These are phyloP conservation scores for Mythimna loreyi DNA, from an alignment of 2,888 invertebrate genomes.

Conservation along the genomic window DNA sequence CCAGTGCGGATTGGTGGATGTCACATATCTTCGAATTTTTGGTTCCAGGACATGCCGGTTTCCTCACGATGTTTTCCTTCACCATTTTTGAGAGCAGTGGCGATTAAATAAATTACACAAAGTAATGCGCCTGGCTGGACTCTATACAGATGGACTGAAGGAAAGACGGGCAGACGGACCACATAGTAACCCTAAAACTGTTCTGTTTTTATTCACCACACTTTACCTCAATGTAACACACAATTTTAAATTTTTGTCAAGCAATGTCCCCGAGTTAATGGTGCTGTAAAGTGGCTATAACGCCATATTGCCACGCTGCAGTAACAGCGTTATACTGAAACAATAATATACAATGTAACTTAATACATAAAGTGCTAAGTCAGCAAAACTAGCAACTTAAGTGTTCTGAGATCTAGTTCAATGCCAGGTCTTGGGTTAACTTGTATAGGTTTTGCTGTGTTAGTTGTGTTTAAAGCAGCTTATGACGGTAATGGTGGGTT, in stretches of 20 bases:
- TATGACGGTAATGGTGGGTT: not conserved
- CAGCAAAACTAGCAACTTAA: not conserved
- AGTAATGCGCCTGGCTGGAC: too few species aligned
- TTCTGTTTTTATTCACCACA: too few species aligned
- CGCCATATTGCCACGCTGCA: conserved; percentile 9
- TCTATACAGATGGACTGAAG: too few species aligned
- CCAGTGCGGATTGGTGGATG: too few species aligned
- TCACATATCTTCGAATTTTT: too few species aligned
- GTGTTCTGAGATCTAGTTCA: not conserved
- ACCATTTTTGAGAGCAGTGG: too few species aligned
- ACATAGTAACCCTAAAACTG: too few species aligned
- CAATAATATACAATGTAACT: conserved; percentile 39
- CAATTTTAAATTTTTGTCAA: conserved; percentile 46
- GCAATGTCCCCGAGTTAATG: conserved; percentile 30
- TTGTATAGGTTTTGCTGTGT: not conserved
- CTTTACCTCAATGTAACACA: conserved; percentile 3
- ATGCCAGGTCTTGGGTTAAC: not conserved
- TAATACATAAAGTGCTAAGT: not conserved
- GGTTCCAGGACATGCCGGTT: too few species aligned
- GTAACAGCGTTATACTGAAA: conserved; percentile 16
- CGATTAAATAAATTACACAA: too few species aligned
- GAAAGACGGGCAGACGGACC: too few species aligned
- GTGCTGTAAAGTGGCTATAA: conserved; percentile 35
- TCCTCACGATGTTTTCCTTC: too few species aligned
- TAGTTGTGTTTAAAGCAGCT: not conserved